Conservation (phyloP, 1,140 invertebrate genomes). For the Conus betulinus region DNA sequence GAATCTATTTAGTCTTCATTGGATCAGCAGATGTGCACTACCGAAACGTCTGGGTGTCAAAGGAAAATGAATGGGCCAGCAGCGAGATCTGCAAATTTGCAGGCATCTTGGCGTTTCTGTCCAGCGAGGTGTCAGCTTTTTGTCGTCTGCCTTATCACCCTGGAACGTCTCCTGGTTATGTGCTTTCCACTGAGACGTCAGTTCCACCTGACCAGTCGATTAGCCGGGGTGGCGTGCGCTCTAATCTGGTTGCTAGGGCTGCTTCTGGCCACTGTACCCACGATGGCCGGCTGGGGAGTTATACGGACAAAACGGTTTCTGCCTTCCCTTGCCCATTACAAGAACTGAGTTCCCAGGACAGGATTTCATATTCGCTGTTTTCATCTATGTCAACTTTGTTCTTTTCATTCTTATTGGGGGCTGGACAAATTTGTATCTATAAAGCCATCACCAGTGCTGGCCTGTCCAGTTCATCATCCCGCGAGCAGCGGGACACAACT, state of each 20-base stretch:
- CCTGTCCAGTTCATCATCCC: neutral
- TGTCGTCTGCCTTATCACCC: conserved; percentile 61
- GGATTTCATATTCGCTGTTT: conserved; percentile 48
- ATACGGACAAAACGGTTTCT: conserved; percentile 51
- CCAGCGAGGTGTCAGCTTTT: conserved; percentile 59
- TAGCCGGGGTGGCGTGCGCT: conserved; percentile 15
- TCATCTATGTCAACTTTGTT: conserved; percentile 49
- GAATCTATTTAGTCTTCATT: conserved; percentile 66
- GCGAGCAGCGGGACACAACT: conserved; percentile 33
- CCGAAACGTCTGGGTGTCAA: conserved; percentile 53
- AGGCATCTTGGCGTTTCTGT: conserved; percentile 60
- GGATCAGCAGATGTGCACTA: conserved; percentile 59
- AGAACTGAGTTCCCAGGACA: conserved; percentile 37
- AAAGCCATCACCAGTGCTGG: conserved; percentile 22
- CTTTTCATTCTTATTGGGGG: conserved; percentile 46
- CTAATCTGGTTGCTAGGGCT: conserved; percentile 38
- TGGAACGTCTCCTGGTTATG: conserved; percentile 60
- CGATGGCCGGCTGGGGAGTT: conserved; percentile 36
- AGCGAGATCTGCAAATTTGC: conserved; percentile 55
- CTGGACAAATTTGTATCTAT: conserved; percentile 51
- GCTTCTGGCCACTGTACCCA: conserved; percentile 33
- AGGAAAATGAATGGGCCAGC: conserved; percentile 56
- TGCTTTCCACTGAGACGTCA: conserved; percentile 58
- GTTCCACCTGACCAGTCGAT: conserved; percentile 34
- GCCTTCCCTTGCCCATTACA: conserved; percentile 51